Conservation (phyloP, 1,140 invertebrate genomes). For the Dermatophagoides farinae region DNA sequence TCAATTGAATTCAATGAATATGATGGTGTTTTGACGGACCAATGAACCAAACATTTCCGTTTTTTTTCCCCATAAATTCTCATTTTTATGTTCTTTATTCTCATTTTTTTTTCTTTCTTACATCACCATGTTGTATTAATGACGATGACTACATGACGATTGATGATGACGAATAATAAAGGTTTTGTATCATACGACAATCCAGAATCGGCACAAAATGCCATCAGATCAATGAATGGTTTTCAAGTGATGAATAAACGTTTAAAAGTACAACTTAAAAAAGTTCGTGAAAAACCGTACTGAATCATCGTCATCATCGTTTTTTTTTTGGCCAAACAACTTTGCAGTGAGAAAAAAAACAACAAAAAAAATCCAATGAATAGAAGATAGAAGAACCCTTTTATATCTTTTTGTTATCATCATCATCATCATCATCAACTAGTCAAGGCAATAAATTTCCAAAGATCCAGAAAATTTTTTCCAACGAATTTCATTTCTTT, state of each 20-base stretch:
- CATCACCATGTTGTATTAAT: not conserved
- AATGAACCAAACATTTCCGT: not conserved
- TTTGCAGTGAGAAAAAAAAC: too few species aligned
- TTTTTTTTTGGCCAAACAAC: too few species aligned
- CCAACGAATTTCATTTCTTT: too few species aligned
- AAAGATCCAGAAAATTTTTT: too few species aligned
- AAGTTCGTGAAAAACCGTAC: constrained; percentile 55
- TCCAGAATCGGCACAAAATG: constrained; percentile 68
- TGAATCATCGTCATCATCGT: constrained; percentile 12
- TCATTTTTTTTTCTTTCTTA: not conserved
- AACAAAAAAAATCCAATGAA: too few species aligned
- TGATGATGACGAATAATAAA: constrained; percentile 21
- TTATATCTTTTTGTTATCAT: too few species aligned
- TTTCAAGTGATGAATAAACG: constrained; percentile 92
- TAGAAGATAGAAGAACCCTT: too few species aligned
- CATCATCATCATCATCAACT: too few species aligned
- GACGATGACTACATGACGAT: not conserved
- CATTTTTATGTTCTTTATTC: not conserved
- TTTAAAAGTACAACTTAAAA: constrained; percentile 90
- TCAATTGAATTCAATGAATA: too few species aligned
- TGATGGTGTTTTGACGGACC: too few species aligned
- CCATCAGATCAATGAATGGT: constrained; percentile 90
- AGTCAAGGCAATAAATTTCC: too few species aligned
- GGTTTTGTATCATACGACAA: constrained; percentile 92
- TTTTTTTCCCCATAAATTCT: not conserved